Conservation (phyloP, 2,888 invertebrate species). For the Spodoptera exigua region DNA sequence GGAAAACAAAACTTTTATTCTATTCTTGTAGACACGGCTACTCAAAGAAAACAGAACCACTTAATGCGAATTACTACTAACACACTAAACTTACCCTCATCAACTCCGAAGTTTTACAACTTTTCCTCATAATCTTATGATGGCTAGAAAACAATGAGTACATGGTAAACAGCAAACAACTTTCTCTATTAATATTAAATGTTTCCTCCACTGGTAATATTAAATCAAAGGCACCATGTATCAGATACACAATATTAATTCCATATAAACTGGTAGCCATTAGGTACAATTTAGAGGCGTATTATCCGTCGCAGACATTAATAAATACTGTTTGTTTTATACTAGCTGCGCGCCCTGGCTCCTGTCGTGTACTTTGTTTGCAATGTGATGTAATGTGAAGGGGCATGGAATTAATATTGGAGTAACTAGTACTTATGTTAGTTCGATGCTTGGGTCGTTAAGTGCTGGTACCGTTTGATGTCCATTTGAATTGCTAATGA, state of each 20-base stretch:
- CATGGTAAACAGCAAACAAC: conserved; percentile 38
- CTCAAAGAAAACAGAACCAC: too few relatives aligned
- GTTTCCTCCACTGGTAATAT: conserved; percentile 58
- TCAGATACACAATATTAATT: conserved; percentile 66
- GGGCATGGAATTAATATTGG: conserved; percentile 33
- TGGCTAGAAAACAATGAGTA: conserved; percentile 30
- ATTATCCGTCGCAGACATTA: conserved; percentile 59
- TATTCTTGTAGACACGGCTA: too few relatives aligned
- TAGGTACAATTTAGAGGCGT: conserved; percentile 62
- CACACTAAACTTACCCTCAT: not conserved
- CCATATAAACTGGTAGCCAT: conserved; percentile 72
- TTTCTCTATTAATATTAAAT: conserved; percentile 63
- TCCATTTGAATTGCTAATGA: conserved; percentile 8
- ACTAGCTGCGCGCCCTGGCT: conserved; percentile 39
- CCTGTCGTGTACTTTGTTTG: conserved; percentile 44
- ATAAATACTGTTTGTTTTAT: conserved; percentile 54
- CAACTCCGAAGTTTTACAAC: conserved; percentile 11
- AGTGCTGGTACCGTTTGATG: conserved; percentile 22
- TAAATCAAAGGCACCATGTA: conserved; percentile 65
- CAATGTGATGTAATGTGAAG: conserved; percentile 46
- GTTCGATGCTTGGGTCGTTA: conserved; percentile 22
- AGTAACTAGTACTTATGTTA: conserved; percentile 29
- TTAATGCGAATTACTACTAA: too few relatives aligned
- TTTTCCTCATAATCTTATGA: conserved; percentile 30
- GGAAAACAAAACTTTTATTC: too few relatives aligned